Evolutionary conservation across 1,140 invertebrate genomes (phyloP).

Genomic region (Myzus persicae): DNA sequence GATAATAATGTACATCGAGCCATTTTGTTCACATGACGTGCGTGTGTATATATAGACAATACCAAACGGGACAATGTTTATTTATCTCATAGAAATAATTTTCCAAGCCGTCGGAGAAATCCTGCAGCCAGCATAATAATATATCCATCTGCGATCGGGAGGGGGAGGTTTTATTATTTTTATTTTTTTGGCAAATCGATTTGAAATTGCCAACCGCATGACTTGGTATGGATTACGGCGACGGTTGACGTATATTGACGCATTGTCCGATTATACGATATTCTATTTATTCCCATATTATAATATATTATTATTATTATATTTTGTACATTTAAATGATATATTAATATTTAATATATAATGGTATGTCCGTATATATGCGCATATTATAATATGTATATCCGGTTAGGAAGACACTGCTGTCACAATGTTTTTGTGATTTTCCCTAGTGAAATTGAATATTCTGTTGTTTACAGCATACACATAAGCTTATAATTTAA

Average conservation of each 20-base stretch:
- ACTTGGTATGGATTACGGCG: not conserved
- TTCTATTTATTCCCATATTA: not conserved
- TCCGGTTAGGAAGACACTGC: not conserved
- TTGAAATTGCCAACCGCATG: not conserved
- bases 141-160: not conserved
- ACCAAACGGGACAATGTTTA: not conserved
- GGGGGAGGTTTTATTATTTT: not conserved
- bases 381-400: not conserved
- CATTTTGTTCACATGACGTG: conserved; percentile 7
- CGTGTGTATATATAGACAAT: not conserved
- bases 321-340: not conserved
- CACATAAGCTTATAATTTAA: not conserved
- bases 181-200: conserved; percentile 12
- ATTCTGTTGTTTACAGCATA: not conserved
- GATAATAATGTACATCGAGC: not conserved
- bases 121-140: not conserved
- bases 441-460: not conserved
- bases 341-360: not conserved
- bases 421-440: not conserved
- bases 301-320: not conserved
- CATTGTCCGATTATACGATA: not conserved
- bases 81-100: conserved; percentile 10
- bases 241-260: not conserved
- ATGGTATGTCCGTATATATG: not conserved
- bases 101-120: not conserved